These are phyloP conservation scores for Dascillus cervinus DNA, from an alignment of 2,888 invertebrate species.

Conservation along the genomic window DNA sequence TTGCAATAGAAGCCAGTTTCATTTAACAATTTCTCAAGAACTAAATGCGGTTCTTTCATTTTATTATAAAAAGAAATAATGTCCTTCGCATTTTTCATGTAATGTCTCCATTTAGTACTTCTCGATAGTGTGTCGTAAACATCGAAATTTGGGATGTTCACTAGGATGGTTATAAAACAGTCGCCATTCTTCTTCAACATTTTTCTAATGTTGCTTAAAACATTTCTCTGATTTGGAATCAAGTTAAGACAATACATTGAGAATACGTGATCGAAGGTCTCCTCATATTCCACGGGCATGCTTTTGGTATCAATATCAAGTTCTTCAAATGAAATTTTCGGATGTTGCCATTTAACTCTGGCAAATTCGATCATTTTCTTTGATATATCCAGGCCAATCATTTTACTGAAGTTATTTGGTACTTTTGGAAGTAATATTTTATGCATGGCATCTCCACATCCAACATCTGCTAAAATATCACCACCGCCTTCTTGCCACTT, in stretches of 20 bases:
- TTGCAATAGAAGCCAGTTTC: too few species aligned
- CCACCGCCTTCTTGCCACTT: not conserved
- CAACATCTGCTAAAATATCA: conserved; percentile 45
- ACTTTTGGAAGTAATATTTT: conserved; percentile 49
- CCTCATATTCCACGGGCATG: conserved; percentile 41
- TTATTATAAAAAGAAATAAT: too few species aligned
- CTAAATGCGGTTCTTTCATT: too few species aligned
- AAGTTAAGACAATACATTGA: conserved; percentile 69
- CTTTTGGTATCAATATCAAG: conserved; percentile 49
- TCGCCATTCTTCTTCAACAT: too few species aligned
- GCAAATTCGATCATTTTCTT: conserved; percentile 58
- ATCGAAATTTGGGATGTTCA: too few species aligned
- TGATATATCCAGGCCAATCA: conserved; percentile 59
- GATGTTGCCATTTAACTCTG: conserved; percentile 41
- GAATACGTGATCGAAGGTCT: conserved; percentile 53
- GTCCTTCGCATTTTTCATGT: too few species aligned
- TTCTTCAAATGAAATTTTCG: conserved; percentile 40
- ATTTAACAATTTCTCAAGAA: too few species aligned
- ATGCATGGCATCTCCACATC: conserved; percentile 61
- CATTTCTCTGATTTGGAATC: conserved; percentile 57
- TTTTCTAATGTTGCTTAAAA: too few species aligned
- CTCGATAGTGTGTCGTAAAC: too few species aligned
- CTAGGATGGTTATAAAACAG: too few species aligned
- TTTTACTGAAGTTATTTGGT: conserved; percentile 41
- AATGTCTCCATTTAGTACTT: too few species aligned